phyloP scores from a whole-genome alignment of 2,113 vertebrate species.

The Gopherus evgoodei region DNA sequence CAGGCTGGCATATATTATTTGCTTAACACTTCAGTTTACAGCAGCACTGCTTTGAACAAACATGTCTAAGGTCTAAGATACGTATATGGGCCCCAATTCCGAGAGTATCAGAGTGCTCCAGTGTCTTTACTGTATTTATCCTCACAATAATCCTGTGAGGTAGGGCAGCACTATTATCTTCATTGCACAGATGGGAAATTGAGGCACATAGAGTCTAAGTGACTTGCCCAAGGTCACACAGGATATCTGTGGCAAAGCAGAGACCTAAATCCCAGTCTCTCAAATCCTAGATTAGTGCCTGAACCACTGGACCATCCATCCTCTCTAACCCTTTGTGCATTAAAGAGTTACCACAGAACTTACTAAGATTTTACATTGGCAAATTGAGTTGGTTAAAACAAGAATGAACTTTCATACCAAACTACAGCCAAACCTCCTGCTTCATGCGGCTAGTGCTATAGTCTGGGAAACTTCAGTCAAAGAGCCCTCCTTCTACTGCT shows the following conservation, averaged over 20 bases:
- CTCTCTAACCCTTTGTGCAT: neutral
- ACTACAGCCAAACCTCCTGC: neutral
- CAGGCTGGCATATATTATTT: neutral
- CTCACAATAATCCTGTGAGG: neutral
- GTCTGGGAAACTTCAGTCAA: neutral
- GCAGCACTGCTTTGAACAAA: neutral
- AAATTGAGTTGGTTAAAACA: neutral
- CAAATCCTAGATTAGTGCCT: neutral
- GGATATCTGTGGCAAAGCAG: neutral
- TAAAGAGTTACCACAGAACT: neutral
- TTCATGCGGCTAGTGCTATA: neutral
- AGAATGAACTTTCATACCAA: neutral
- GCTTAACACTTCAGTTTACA: neutral
- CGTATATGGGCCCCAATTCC: accelerated
- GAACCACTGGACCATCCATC: neutral
- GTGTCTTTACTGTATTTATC: neutral
- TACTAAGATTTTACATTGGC: neutral
- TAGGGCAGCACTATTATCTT: neutral
- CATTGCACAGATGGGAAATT: neutral
- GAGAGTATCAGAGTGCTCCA: accelerated
- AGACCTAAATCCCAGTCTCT: neutral
- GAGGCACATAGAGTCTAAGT: neutral
- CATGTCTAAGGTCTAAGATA: neutral
- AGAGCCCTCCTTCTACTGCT: neutral
- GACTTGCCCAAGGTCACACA: neutral